These are phyloP conservation scores for Cladopsammia gracilis DNA, from an alignment of 64 coral and sea anemone species.

Conservation along the genomic window DNA sequence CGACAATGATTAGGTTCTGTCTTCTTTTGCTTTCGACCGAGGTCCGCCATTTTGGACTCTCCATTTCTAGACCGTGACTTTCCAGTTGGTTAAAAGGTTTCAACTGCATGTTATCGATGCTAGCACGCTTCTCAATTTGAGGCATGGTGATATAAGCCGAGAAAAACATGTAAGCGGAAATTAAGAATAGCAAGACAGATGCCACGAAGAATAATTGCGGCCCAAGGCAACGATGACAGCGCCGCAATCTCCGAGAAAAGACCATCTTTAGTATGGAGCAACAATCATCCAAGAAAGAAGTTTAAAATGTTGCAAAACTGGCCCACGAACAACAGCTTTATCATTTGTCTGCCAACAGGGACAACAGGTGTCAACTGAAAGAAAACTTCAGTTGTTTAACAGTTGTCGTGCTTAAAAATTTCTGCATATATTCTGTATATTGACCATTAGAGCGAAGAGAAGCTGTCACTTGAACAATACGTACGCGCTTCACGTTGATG, in stretches of 20 bases:
- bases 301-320: no score
- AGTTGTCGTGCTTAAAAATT: no score
- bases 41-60: no score
- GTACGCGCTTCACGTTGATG: no score
- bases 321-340: background rate
- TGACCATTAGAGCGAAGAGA: no score
- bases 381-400: no score
- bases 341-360: no score
- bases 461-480: no score
- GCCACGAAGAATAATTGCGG: background rate
- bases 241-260: background rate
- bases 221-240: background rate
- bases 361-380: no score
- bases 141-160: background rate
- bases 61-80: background rate
- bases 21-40: background rate
- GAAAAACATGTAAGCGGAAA: background rate
- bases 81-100: background rate
- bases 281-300: background rate
- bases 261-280: background rate
- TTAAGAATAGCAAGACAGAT: background rate
- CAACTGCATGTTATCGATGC: background rate
- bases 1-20: constrained; percentile 19
- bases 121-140: background rate
- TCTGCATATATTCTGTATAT: no score